phyloP scores from a whole-genome alignment of 1,140 invertebrate genomes.

The Drosophila orosa region DNA sequence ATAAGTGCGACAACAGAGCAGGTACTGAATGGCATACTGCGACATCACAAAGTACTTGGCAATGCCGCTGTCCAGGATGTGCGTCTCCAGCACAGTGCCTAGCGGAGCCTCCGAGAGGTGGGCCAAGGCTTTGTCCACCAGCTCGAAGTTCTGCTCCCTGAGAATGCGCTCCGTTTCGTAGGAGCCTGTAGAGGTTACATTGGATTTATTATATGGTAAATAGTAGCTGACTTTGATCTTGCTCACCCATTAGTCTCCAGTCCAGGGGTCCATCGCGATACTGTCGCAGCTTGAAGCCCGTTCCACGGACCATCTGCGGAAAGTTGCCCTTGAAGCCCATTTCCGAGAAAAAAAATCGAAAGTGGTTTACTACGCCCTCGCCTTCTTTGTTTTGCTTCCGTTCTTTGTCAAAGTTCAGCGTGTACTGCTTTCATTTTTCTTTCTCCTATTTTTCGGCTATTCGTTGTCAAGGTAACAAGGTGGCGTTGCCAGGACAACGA shows the following conservation, averaged over 20 bases:
- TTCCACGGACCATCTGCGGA: constrained; percentile 75
- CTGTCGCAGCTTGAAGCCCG: constrained; percentile 74
- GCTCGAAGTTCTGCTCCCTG: constrained; percentile 74
- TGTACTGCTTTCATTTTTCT: constrained; percentile 31
- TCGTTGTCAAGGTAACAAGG: constrained; percentile 23
- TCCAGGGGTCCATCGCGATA: constrained; percentile 74
- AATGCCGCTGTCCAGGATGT: constrained; percentile 79
- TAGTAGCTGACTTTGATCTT: background rate
- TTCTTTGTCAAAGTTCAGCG: constrained; percentile 26
- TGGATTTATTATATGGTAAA: background rate
- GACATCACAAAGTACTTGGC: constrained; percentile 80
- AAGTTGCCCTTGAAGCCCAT: constrained; percentile 68
- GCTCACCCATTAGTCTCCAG: constrained; percentile 77
- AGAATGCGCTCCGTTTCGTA: constrained; percentile 76
- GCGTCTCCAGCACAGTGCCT: constrained; percentile 65
- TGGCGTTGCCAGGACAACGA: constrained; percentile 22
- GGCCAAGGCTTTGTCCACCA: constrained; percentile 65
- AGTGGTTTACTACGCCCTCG: constrained; percentile 51
- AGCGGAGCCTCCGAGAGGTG: constrained; percentile 78
- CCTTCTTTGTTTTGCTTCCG: constrained; percentile 41
- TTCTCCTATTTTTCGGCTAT: constrained; percentile 34
- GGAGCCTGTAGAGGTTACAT: constrained; percentile 43
- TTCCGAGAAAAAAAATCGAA: constrained; percentile 36
- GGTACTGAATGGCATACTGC: constrained; percentile 78
- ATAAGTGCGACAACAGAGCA: constrained; percentile 79